Percentiles rank a stretch among this genome's conserved stretches.
Evolutionary conservation across 2,113 vertebrate genomes (phyloP).

Genomic region (Gasterosteus aculeatus): DNA sequence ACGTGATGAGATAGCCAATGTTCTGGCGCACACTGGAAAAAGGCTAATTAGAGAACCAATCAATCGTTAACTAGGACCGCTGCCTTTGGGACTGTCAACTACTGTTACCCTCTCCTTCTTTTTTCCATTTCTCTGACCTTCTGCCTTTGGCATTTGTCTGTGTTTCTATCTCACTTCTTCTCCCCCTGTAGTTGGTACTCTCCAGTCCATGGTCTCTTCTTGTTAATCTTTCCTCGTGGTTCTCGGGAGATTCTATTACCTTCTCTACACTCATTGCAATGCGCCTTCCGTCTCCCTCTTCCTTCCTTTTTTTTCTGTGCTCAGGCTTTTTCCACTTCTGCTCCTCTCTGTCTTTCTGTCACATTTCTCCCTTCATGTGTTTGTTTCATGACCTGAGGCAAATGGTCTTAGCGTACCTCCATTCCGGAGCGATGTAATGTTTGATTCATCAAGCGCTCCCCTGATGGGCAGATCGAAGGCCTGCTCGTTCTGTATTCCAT

Average conservation of each 20-base stretch:
- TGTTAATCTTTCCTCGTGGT: constrained; percentile 49
- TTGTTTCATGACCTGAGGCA: constrained; percentile 61
- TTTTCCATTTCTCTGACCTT: constrained; percentile 55
- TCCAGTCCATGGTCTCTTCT: constrained; percentile 51
- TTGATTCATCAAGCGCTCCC: constrained; percentile 67
- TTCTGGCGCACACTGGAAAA: constrained; percentile 60
- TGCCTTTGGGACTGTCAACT: constrained; percentile 66
- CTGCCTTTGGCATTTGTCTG: constrained; percentile 45
- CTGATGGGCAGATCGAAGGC: constrained; percentile 58
- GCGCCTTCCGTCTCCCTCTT: neutral
- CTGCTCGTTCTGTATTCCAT: constrained; percentile 70
- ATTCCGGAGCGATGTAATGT: constrained; percentile 55
- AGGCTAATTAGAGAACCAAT: constrained; percentile 78
- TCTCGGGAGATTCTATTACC: constrained; percentile 52
- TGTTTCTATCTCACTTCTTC: constrained; percentile 33
- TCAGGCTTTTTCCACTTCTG: constrained; percentile 27
- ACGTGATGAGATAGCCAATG: constrained; percentile 70
- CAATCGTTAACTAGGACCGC: constrained; percentile 62
- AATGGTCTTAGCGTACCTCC: constrained; percentile 53
- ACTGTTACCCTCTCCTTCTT: constrained; percentile 57
- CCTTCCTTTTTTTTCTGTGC: neutral
- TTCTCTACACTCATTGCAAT: constrained; percentile 51
- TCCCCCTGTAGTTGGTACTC: constrained; percentile 33
- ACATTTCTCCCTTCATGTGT: constrained; percentile 44
- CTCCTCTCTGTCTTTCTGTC: constrained; percentile 20